These are phyloP conservation scores for Harpagoxenus sublaevis DNA, from an alignment of 2,888 invertebrate species.

Conservation along the genomic window DNA sequence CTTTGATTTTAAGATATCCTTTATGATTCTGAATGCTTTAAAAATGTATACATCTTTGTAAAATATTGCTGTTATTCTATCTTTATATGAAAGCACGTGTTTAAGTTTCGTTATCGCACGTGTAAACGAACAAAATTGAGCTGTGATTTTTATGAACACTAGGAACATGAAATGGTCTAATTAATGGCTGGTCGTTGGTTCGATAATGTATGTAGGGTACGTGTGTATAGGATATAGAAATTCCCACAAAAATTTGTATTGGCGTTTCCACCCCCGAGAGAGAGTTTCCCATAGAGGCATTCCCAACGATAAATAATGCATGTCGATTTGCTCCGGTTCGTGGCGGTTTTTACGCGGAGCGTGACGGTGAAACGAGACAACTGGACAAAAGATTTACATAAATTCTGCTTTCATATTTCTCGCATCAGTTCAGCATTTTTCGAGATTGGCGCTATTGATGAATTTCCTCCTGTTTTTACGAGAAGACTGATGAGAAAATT, in stretches of 20 bases:
- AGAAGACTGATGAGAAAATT: neutral
- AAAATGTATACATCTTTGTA: neutral
- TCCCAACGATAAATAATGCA: conserved; percentile 58
- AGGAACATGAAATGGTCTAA: conserved; percentile 49
- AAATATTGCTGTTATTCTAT: neutral
- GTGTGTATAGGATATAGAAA: conserved; percentile 9
- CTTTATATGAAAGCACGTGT: neutral
- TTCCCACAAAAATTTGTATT: conserved; percentile 53
- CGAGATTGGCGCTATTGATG: conserved; percentile 6
- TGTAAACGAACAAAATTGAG: neutral
- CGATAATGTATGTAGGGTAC: conserved; percentile 55
- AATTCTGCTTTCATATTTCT: conserved; percentile 38
- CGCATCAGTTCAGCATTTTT: conserved; percentile 9
- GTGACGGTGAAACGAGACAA: conserved; percentile 51
- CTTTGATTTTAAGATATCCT: neutral
- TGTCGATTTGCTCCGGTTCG: conserved; percentile 51
- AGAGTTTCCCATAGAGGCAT: conserved; percentile 71
- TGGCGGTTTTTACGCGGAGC: conserved; percentile 45
- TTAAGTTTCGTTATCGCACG: neutral
- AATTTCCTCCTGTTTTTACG: neutral
- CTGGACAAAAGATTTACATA: conserved; percentile 49
- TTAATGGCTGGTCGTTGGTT: conserved; percentile 22
- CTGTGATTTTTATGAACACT: conserved; percentile 40
- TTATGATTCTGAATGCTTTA: neutral
- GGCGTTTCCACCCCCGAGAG: conserved; percentile 25